phyloP scores from a whole-genome alignment of 1,140 invertebrate genomes.

The Drosophila sp. region DNA sequence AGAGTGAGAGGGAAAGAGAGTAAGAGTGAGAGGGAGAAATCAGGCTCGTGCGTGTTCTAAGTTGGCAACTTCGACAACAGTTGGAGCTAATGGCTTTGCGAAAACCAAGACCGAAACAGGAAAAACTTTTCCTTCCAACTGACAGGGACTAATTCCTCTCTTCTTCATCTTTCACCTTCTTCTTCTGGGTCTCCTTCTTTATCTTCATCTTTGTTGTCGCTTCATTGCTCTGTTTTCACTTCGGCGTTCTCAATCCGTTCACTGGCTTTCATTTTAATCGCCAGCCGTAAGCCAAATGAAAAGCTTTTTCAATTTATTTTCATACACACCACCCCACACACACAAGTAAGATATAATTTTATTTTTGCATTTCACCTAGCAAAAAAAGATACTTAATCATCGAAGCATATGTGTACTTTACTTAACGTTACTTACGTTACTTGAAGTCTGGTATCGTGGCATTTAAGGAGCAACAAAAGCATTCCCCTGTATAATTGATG shows the following conservation, averaged over 20 bases:
- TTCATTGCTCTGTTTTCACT: conserved; percentile 11
- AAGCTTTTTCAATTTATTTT: conserved; percentile 77
- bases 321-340: conserved; percentile 12
- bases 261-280: conserved; percentile 71
- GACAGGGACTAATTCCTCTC: conserved; percentile 66
- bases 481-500: conserved; percentile 62
- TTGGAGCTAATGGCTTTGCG: conserved; percentile 62
- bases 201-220: conserved; percentile 19
- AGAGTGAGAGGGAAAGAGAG: not conserved
- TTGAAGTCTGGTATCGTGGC: not conserved
- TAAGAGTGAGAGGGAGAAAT: not conserved
- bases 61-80: conserved; percentile 75
- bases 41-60: conserved; percentile 60
- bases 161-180: not conserved
- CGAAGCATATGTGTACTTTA: conserved; percentile 8
- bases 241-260: conserved; percentile 21
- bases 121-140: conserved; percentile 60
- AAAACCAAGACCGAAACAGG: conserved; percentile 10
- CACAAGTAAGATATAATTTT: conserved; percentile 3
- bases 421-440: conserved; percentile 9
- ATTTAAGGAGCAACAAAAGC: conserved; percentile 32
- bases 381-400: conserved; percentile 47
- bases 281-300: conserved; percentile 70
- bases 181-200: not conserved
- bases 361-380: conserved; percentile 44